Conservation (phyloP, 2,113 vertebrate species). For the Lepidothrix coronata region DNA sequence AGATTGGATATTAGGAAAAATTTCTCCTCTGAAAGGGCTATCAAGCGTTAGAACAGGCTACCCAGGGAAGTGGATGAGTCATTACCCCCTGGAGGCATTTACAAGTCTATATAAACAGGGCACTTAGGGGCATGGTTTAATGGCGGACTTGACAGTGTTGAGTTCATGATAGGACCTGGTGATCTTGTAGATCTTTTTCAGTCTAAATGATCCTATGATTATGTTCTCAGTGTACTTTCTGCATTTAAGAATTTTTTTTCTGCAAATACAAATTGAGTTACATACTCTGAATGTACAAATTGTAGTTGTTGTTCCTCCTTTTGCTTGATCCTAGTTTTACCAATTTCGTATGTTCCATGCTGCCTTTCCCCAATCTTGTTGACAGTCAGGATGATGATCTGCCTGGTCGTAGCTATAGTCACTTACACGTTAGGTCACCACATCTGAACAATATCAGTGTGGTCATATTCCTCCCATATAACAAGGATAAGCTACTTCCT, state of each 20-base stretch:
- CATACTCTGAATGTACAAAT: background rate
- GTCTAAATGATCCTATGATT: background rate
- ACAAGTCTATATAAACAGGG: background rate
- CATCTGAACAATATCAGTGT: accelerated
- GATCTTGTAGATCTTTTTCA: background rate
- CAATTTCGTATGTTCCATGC: background rate
- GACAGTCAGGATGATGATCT: background rate
- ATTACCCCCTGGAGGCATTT: background rate
- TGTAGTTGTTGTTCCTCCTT: background rate
- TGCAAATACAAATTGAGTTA: background rate
- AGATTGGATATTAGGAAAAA: background rate
- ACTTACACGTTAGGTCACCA: background rate
- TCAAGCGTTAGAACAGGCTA: background rate
- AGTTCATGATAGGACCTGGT: background rate
- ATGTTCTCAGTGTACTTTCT: background rate
- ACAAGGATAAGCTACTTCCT: background rate
- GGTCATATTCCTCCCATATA: background rate
- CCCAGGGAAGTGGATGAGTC: background rate
- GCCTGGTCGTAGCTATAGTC: background rate
- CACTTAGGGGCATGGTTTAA: background rate
- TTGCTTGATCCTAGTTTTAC: background rate
- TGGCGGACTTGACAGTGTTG: background rate
- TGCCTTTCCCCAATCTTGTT: background rate
- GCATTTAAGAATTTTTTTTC: background rate
- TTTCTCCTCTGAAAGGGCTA: background rate